A percentile compares a stretch with the other conserved stretches of the same genome.
phyloP scores from a whole-genome alignment of 2,113 vertebrate genomes.

The Oxyruncus cristatus region DNA sequence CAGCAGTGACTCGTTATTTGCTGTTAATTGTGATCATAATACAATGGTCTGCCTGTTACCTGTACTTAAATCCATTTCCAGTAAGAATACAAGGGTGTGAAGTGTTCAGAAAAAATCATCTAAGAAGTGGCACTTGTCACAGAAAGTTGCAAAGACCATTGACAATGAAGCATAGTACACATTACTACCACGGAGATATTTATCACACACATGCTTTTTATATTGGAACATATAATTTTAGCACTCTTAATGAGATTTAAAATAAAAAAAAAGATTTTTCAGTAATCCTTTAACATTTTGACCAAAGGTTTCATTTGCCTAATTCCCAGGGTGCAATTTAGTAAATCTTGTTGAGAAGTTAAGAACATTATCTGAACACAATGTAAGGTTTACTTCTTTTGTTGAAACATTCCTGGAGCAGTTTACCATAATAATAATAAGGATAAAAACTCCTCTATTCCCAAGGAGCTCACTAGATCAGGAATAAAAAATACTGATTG shows the following conservation, averaged over 20 bases:
- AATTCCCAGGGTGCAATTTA: neutral
- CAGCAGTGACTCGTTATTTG: neutral
- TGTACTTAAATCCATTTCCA: neutral
- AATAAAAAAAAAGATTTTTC: neutral
- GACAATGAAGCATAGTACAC: fast-evolving
- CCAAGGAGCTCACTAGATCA: neutral
- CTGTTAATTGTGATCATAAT: neutral
- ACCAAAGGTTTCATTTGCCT: constrained; percentile 16
- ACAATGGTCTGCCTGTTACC: neutral
- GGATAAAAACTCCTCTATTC: neutral
- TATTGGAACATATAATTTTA: constrained; percentile 15
- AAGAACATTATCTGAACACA: constrained; percentile 22
- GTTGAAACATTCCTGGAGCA: neutral
- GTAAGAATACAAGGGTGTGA: neutral
- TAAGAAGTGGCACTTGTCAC: neutral
- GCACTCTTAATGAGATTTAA: constrained; percentile 14
- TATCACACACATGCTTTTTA: neutral
- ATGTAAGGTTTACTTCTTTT: neutral
- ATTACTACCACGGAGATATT: neutral
- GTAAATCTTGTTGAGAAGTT: constrained; percentile 1
- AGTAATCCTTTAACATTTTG: constrained; percentile 46
- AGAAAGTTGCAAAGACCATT: neutral
- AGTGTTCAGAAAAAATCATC: neutral
- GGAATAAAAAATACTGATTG: constrained; percentile 5
- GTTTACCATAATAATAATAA: neutral